These are phyloP conservation scores for Oscarella lobularis DNA, from an alignment of 37 sponge, comb jelly and placozoan species.

Conservation along the genomic window DNA sequence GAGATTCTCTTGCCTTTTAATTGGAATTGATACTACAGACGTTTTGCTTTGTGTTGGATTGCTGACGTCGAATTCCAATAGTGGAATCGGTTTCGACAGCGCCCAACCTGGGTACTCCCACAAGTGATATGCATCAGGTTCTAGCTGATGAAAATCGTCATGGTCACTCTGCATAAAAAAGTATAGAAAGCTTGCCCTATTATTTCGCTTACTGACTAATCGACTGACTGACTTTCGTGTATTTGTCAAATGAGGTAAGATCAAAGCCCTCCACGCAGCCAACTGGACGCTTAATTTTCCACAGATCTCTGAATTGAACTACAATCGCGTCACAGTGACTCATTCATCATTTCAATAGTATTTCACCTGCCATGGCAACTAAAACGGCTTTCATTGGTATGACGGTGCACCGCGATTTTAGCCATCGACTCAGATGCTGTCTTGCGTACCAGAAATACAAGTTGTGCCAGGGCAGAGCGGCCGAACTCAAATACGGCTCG, in stretches of 20 bases:
- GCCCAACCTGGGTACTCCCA: slow-evolving; percentile 72
- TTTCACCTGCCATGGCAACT: slow-evolving; percentile 63
- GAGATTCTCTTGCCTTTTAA: too few relatives aligned
- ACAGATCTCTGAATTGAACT: slow-evolving; percentile 56
- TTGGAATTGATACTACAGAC: too few relatives aligned
- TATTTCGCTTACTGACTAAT: too few relatives aligned
- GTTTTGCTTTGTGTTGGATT: too few relatives aligned
- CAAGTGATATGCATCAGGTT: slow-evolving; percentile 52
- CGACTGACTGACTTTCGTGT: slow-evolving; percentile 10
- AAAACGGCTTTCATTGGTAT: slow-evolving; percentile 24
- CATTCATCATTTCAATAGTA: too few relatives aligned
- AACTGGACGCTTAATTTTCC: slow-evolving; percentile 40
- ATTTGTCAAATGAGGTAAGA: slow-evolving; percentile 39
- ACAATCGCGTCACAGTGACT: neutral
- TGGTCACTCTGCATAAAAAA: too few relatives aligned
- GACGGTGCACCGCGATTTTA: slow-evolving; percentile 12
- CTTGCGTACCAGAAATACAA: slow-evolving; percentile 58
- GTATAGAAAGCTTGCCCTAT: too few relatives aligned
- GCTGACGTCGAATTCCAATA: slow-evolving; percentile 61
- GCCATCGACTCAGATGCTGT: slow-evolving; percentile 6
- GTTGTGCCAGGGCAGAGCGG: slow-evolving; percentile 65
- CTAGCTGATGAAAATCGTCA: slow-evolving; percentile 12
- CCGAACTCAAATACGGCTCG: slow-evolving; percentile 60
- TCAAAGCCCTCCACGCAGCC: slow-evolving; percentile 53
- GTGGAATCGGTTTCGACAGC: slow-evolving; percentile 13